Base-by-base conservation (phyloP, 2,888 invertebrate species). In the Agrypnus murinus region DNA sequence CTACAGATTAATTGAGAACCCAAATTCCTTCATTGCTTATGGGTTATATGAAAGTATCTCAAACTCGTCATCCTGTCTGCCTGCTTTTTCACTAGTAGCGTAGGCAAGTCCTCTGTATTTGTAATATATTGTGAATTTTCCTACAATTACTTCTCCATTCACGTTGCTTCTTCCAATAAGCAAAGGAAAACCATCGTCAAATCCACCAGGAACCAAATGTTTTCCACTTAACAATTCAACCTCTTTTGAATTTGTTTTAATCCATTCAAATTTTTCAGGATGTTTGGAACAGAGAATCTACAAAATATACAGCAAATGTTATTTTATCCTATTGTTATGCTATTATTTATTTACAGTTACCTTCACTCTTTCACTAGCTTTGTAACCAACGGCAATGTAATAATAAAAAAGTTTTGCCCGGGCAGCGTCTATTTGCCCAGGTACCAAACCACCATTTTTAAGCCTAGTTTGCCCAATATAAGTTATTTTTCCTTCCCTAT, bases 131-230 rank as follows among this genome's bases (percentile, higher is more conserved):
- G 45, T 25, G 14, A 60, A 31, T 60, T 60, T 60, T 60, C 60
- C 60, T 14, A 60, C 43, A 14, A 12, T 3, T 7, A 14, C 4
- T 45, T 25, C 32, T 31, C 58, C 32, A 6, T 32, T 43, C n/a
- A 25, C 43, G 1, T 45, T 1, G 12, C 25, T 31, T 31, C 60
- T 60, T 14, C 60, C 60, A 15, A 60, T 60, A 2, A 45, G 32
- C 31, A 19, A 19, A 6, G 60, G 60, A 12, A 19, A 32, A 10
- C 45, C 45, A 32, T 60, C 45, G 9, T 60, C 60, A 8, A 12
- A 9, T 8, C 60, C 60, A n/a, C 60, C 60, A 3, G 15, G 12
- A 15, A 60, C 19, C 6, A 60, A 45, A n/a, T 60, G 38, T n/a
- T 5, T 25, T 25, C 8, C n/a, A 2, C 17, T 17, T 32, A 60